Percentiles rank a stretch among this genome's conserved stretches.
phyloP scores from a whole-genome alignment of 2,113 vertebrate species.

The Ceuthmochares aereus region DNA sequence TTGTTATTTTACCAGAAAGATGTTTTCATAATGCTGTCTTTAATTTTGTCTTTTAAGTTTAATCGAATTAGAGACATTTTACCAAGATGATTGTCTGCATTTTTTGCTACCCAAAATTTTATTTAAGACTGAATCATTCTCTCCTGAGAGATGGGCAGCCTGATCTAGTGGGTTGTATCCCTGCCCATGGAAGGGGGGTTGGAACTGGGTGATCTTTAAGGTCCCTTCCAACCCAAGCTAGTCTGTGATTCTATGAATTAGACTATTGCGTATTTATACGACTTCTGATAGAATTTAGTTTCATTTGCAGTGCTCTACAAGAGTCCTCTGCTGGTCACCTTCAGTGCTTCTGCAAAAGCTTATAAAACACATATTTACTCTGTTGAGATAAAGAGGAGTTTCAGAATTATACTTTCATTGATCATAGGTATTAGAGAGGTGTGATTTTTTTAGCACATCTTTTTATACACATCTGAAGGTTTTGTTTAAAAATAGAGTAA shows the following conservation, averaged over 20 bases:
- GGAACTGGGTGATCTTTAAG: too few relatives aligned
- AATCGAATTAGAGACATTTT: neutral
- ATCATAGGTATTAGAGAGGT: neutral
- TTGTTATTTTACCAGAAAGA: fast-evolving
- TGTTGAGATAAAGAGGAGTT: neutral
- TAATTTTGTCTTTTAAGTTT: neutral
- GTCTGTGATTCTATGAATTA: neutral
- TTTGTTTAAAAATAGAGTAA: neutral
- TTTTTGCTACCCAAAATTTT: neutral
- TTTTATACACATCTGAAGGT: neutral
- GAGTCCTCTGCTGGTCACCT: neutral
- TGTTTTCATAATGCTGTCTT: neutral
- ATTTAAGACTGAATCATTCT: neutral
- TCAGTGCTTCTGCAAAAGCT: neutral
- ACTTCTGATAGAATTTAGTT: neutral
- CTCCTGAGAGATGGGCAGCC: neutral
- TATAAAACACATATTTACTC: neutral
- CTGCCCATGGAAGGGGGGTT: too few relatives aligned
- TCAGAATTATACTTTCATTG: neutral
- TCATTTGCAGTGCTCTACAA: neutral
- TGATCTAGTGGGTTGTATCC: too few relatives aligned
- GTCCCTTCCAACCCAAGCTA: too few relatives aligned
- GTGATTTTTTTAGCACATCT: neutral
- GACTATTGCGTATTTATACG: neutral
- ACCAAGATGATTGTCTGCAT: neutral